Evolutionary conservation across 2,888 invertebrate species (phyloP).

Genomic region (Pristionchus japonicus): DNA sequence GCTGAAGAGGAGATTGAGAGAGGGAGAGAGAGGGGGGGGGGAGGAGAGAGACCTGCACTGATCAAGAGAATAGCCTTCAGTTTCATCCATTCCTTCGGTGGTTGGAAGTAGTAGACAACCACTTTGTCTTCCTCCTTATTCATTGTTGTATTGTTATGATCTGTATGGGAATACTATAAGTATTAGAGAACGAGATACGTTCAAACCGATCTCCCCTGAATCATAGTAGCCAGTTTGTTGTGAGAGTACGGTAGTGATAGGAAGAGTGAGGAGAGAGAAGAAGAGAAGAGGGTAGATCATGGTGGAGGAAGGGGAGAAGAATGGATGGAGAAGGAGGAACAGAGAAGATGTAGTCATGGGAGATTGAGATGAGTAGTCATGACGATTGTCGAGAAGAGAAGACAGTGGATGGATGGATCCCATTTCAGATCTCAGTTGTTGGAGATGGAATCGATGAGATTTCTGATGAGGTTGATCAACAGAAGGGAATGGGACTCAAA

Average conservation of each 20-base stretch:
- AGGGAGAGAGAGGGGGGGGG: too few relatives aligned
- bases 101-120: not conserved
- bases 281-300: slow-evolving; percentile 11
- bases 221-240: not conserved
- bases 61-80: not conserved
- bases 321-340: not conserved
- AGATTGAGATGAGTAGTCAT: not conserved
- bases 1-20: not conserved
- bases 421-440: slow-evolving; percentile 81
- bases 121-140: not conserved
- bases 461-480: slow-evolving; percentile 78
- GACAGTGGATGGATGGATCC: not conserved
- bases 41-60: not conserved
- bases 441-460: slow-evolving; percentile 82
- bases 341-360: not conserved
- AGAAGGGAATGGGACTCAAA: not conserved
- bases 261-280: not conserved
- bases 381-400: not conserved
- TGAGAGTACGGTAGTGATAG: not conserved
- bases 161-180: not conserved
- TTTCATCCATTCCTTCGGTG: not conserved
- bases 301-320: not conserved
- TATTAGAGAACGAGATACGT: not conserved
- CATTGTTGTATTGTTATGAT: not conserved
- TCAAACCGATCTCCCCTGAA: not conserved